These are phyloP conservation scores for Hemitrygon akajei DNA, from an alignment of 2,797 vertebrate species.

Conservation along the genomic window DNA sequence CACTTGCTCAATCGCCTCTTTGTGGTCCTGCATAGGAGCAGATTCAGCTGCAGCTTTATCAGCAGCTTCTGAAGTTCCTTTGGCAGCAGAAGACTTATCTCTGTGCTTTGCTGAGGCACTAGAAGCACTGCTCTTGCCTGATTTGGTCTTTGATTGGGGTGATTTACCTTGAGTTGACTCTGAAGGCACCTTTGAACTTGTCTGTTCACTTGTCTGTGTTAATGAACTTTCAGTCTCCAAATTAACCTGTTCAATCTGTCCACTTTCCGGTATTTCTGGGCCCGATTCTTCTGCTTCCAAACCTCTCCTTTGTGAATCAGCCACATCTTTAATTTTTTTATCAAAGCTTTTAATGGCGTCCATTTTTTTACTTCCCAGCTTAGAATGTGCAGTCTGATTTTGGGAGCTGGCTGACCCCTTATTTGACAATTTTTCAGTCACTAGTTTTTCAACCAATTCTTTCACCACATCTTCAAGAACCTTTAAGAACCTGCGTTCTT, in stretches of 20 bases:
- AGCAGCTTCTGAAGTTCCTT: not conserved
- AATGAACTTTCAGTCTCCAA: not conserved
- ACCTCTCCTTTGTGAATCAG: not conserved
- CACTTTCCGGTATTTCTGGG: not conserved
- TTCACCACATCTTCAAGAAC: constrained; percentile 50
- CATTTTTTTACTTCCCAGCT: not conserved
- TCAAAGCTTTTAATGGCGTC: not conserved
- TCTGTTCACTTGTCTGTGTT: not conserved
- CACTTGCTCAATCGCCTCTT: not conserved
- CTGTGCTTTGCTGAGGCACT: not conserved
- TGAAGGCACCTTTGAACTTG: not conserved
- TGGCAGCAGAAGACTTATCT: not conserved
- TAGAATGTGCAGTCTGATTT: not conserved
- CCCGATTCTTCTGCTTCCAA: not conserved
- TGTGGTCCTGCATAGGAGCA: not conserved
- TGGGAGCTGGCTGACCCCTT: not conserved
- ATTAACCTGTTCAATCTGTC: not conserved
- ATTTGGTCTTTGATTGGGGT: not conserved
- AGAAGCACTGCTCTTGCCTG: not conserved
- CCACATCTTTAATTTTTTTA: not conserved
- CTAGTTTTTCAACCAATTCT: constrained; percentile 42
- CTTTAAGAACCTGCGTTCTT: constrained; percentile 45
- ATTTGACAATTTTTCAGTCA: not conserved
- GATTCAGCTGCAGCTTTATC: not conserved
- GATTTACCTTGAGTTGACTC: not conserved